A percentile compares a stretch with the other conserved stretches of the same genome.
These are phyloP conservation scores for Eospalax fontanierii DNA, from an alignment of 2,797 vertebrate genomes.

Conservation along the genomic window DNA sequence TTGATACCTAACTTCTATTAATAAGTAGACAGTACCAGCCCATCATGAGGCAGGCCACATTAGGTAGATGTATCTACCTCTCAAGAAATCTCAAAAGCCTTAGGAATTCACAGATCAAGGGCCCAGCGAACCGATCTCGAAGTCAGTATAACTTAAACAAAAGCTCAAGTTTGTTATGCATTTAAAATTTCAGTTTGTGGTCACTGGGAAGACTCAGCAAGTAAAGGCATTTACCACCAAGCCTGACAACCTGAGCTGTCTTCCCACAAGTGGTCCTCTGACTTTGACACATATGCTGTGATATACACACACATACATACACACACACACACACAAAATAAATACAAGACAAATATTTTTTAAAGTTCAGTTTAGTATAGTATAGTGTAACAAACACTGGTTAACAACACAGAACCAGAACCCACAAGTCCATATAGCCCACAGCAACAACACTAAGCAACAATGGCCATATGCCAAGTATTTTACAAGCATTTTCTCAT, in stretches of 20 bases:
- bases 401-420: background rate
- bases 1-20: constrained; percentile 58
- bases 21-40: constrained; percentile 43
- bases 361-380: background rate
- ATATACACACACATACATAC: background rate
- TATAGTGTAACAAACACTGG: background rate
- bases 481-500: background rate
- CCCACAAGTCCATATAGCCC: background rate
- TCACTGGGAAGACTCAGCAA: background rate
- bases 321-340: background rate
- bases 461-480: background rate
- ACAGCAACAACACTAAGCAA: background rate
- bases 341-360: background rate
- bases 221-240: background rate
- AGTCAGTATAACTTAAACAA: constrained; percentile 10
- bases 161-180: background rate
- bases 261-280: background rate
- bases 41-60: background rate
- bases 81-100: constrained; percentile 22
- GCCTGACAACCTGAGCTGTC: background rate
- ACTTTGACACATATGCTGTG: background rate
- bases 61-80: background rate
- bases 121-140: background rate
- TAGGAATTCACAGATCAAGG: background rate
- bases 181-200: background rate